Evolutionary conservation across 1,140 invertebrate genomes (phyloP), one percentile per base, ranked within the genome.

Genomic region (Streblospio benedicti): DNA sequence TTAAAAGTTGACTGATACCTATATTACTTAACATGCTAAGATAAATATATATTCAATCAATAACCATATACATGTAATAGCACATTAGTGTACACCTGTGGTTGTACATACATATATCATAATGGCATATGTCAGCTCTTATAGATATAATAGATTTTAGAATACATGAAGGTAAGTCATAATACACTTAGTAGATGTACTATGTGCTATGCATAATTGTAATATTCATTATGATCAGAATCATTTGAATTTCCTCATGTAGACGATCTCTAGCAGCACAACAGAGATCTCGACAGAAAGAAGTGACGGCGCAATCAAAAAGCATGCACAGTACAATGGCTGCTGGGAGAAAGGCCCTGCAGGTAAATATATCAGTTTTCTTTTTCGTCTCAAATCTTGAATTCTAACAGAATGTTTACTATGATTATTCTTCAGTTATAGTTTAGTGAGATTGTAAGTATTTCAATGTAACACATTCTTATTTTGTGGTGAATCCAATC

Each of bases 301-400:
- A 62, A 38, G 61, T 52, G 16, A 27, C 53, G 28, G 56, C 57
- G 1, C 61, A 62, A 33, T 28, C 57, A 14, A 62, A 62, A 47
- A 62, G 38, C 41, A 53, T 62, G 61, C 67, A 70, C 47, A 70
- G 66, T 6, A 69, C 70, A 6, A 64, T 73, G 35, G 71, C 74
- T 5, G 55, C 75, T 12, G 75, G 72, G 20, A 65, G 66, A 18
- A 69, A 69, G 56, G 73, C 74, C 4, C 44, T 77, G 6, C 67
- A 73, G 70, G 73, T 74, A 53, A 51, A 28, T 20, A 20, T n/a
- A n/a, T n/a, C n/a, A n/a, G n/a, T n/a, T n/a, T n/a, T n/a, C 12
- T 56, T 20, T 31, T 33, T 16, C n/a, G 4, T 1, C 4, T 1
- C 18, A 55, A n/a, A n/a, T n/a, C n/a, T n/a, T n/a, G n/a, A n/a